These are phyloP conservation scores for Aegithalos caudatus DNA, from an alignment of 2,113 vertebrate genomes.

Conservation along the genomic window DNA sequence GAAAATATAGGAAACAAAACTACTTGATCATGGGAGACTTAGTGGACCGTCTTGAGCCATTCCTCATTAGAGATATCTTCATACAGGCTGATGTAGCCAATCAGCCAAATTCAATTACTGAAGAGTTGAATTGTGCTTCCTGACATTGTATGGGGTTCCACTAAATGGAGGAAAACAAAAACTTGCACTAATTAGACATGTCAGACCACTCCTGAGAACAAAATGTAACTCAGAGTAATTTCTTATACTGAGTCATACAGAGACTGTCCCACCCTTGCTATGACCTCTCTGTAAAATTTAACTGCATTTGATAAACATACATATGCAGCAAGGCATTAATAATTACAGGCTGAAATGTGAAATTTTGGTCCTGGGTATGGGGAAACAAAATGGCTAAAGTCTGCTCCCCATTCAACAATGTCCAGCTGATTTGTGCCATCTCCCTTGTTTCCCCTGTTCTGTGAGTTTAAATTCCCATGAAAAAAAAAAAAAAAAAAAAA, in stretches of 20 bases:
- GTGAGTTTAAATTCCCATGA: background rate
- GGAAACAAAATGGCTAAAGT: background rate
- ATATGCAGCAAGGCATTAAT: background rate
- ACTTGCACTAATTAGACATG: background rate
- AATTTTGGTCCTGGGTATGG: background rate
- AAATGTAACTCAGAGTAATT: background rate
- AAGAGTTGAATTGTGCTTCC: background rate
- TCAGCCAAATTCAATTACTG: background rate
- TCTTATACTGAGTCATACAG: background rate
- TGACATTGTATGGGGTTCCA: background rate
- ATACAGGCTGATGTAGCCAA: background rate
- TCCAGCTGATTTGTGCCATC: background rate
- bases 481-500: background rate
- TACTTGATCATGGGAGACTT: background rate
- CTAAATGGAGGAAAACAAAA: background rate
- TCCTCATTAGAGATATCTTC: background rate
- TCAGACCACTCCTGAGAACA: background rate
- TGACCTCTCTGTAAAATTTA: background rate
- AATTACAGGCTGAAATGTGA: background rate
- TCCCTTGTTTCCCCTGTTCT: background rate
- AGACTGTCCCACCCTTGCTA: background rate
- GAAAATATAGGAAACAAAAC: background rate
- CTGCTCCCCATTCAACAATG: background rate
- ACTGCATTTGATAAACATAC: background rate
- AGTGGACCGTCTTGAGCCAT: background rate